phyloP scores from a whole-genome alignment of 2,113 vertebrate species.

The Myiagra hebetior region DNA sequence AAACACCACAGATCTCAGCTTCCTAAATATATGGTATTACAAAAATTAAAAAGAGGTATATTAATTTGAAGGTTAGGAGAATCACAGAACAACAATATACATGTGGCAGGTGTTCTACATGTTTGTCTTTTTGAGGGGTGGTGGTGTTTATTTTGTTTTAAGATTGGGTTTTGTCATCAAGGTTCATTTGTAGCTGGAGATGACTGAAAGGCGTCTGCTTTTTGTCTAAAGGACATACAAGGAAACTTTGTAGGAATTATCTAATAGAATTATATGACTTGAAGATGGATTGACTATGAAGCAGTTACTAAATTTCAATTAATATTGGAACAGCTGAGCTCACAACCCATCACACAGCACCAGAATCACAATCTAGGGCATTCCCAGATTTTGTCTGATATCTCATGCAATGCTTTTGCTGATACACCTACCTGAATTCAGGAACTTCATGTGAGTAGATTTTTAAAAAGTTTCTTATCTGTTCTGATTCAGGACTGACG shows the following conservation, averaged over 20 bases:
- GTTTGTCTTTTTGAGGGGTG: rapidly evolving
- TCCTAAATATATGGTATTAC: neutral
- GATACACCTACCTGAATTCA: neutral
- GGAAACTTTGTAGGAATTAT: neutral
- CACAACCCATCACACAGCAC: rapidly evolving
- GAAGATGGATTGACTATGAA: neutral
- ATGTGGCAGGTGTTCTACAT: neutral
- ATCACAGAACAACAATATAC: neutral
- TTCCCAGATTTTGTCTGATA: neutral
- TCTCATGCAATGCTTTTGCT: neutral
- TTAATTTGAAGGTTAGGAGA: neutral
- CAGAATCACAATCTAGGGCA: neutral
- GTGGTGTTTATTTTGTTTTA: neutral
- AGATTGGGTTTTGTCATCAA: neutral
- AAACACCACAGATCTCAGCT: neutral
- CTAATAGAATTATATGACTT: neutral
- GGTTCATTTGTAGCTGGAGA: neutral
- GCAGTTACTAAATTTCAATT: neutral
- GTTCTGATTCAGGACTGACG: neutral
- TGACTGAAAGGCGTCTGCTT: neutral
- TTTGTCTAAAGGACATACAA: neutral
- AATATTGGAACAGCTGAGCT: neutral
- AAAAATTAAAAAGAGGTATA: neutral
- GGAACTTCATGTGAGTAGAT: neutral
- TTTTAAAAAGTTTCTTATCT: neutral